A percentile compares a stretch with the other conserved stretches of the same genome.
phyloP scores from a whole-genome alignment of 2,113 vertebrate species.

The Halcyon malimbica region DNA sequence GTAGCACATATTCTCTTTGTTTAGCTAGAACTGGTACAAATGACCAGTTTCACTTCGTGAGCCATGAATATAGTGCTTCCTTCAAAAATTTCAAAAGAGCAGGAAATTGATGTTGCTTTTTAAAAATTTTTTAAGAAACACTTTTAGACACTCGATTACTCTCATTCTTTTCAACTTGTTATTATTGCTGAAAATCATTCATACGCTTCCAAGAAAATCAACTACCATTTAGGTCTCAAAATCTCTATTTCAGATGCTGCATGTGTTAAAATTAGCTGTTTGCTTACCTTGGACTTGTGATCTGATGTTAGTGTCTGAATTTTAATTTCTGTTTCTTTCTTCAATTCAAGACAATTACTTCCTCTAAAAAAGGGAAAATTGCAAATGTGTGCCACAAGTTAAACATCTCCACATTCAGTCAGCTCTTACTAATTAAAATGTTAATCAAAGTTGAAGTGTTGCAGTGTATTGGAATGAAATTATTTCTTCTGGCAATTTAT shows the following conservation, averaged over 20 bases:
- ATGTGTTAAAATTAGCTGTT: slow-evolving; percentile 32
- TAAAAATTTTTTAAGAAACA: neutral
- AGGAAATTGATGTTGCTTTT: slow-evolving; percentile 37
- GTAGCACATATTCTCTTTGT: neutral
- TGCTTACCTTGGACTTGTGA: slow-evolving; percentile 96
- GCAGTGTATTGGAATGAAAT: slow-evolving; percentile 45
- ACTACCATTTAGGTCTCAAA: neutral
- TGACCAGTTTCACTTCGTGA: neutral
- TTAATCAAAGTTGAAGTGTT: slow-evolving; percentile 59
- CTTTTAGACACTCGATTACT: slow-evolving; percentile 44
- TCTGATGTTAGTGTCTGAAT: slow-evolving; percentile 89
- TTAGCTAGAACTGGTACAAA: slow-evolving; percentile 22
- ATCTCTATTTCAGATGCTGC: neutral
- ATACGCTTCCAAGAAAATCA: slow-evolving; percentile 45
- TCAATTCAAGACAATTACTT: slow-evolving; percentile 95
- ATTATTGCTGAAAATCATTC: slow-evolving; percentile 46
- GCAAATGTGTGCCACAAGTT: slow-evolving; percentile 63
- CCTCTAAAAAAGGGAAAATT: slow-evolving; percentile 80
- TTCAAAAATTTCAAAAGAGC: neutral
- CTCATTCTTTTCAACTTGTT: slow-evolving; percentile 30
- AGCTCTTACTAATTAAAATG: slow-evolving; percentile 61
- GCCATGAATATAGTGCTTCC: neutral
- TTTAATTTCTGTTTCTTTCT: slow-evolving; percentile 98
- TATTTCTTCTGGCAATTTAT: slow-evolving; percentile 59
- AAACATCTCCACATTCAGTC: slow-evolving; percentile 58